Evolutionary conservation across 2,797 vertebrate species (phyloP), one percentile per base, ranked within the genome.

Genomic region (Limosa lapponica): DNA sequence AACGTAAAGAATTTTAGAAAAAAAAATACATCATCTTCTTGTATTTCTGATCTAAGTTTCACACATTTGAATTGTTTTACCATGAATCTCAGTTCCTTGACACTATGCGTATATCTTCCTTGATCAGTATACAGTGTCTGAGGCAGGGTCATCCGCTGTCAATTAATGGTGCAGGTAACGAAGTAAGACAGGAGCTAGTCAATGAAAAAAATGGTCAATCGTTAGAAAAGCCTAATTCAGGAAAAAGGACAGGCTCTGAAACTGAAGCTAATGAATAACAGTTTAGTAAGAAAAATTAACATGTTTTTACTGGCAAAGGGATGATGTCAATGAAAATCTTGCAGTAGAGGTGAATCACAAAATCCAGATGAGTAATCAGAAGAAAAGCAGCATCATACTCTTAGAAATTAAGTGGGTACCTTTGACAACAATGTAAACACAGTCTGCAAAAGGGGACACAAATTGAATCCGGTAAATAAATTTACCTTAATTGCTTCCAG

Each of bases 271-370:
- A 83, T 54, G 79, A 92, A 48, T 77, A 87, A 77, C 25, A 43
- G 80, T 86, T 91, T 69, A 89, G 70, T 69, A 72, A 75, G 89
- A 92, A 91, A 91, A 74, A 91, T 28, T n/a, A 93, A 89, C 92
- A 58, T 95, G 95, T 92, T 96, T 95, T 96, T 94, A 94, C 95
- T 97, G 96, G 96, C 85, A 86, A 48, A 58, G 58, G 34, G 80
- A 96, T 96, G 89, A 96, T 95, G 96, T 95, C 95, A 97, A 90
- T 93, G 84, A 95, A 92, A 94, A 90, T 62, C 75, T 94, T 95
- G 82, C 91, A 62, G 85, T 34, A 65, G 87, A 95, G 80, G 95
- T 96, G 94, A 96, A 96, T 96, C 96, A 97, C 91, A 91, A 95
- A 96, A 91, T 78, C 79, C 65, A 91, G 84, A 93, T 97, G 95